Conservation (phyloP, 2,888 invertebrate species). For the Epiblema foenella region DNA sequence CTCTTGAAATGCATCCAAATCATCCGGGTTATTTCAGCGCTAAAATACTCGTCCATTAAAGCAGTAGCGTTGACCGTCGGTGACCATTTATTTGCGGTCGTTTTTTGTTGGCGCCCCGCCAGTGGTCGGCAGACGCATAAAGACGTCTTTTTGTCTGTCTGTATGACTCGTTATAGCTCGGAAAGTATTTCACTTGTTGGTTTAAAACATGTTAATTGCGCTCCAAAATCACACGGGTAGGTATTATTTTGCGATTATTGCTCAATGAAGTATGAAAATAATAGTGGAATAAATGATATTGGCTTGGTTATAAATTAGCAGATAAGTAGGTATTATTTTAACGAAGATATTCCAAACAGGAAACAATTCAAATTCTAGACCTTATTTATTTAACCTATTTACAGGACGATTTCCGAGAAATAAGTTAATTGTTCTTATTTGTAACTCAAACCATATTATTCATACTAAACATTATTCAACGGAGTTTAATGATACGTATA, state of each 20-base stretch:
- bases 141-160: slow-evolving; percentile 39
- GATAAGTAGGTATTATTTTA: no score
- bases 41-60: slow-evolving; percentile 31
- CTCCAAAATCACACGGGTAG: background rate
- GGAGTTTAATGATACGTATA: no score
- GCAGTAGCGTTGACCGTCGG: slow-evolving; percentile 39
- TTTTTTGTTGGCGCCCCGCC: slow-evolving; percentile 67
- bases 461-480: no score
- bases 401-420: no score
- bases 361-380: no score
- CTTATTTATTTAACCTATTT: no score
- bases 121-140: slow-evolving; percentile 60
- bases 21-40: slow-evolving; percentile 22
- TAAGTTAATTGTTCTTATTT: no score
- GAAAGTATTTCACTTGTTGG: slow-evolving; percentile 31
- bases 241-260: background rate
- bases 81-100: slow-evolving; percentile 43
- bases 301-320: no score
- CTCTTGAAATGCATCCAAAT: slow-evolving; percentile 30
- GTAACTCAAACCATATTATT: no score
- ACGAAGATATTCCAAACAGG: no score
- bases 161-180: slow-evolving; percentile 40
- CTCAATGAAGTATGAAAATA: no score
- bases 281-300: no score
- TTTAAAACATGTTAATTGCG: background rate